Conservation (phyloP, 2,113 vertebrate species). For the Oceanites oceanicus region DNA sequence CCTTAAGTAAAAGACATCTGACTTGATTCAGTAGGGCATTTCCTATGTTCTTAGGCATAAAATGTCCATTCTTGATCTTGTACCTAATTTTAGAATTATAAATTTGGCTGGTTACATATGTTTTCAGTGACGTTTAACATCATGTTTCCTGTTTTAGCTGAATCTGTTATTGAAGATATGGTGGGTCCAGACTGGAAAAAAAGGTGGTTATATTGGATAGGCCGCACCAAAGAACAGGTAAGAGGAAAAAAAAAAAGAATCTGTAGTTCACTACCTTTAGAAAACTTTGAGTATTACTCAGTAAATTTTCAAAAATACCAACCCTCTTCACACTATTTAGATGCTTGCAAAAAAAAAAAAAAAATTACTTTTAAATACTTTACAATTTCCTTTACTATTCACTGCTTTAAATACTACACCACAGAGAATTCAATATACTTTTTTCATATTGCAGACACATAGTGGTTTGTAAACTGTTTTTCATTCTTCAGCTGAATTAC, state of each 20-base stretch:
- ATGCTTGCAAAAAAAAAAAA: neutral
- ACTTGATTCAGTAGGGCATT: neutral
- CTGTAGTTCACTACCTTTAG: neutral
- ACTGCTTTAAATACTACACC: neutral
- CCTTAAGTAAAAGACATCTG: neutral
- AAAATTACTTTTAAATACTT: neutral
- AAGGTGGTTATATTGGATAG: slow-evolving; percentile 91
- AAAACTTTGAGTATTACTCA: neutral
- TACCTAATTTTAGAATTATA: neutral
- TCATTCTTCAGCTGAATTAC: neutral
- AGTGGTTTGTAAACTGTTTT: neutral
- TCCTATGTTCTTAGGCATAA: neutral
- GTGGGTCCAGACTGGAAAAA: slow-evolving; percentile 95
- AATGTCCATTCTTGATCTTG: neutral
- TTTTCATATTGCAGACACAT: neutral
- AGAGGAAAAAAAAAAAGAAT: neutral
- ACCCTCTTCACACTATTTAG: neutral
- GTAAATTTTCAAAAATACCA: neutral
- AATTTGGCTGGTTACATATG: neutral
- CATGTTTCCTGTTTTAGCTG: slow-evolving; percentile 74
- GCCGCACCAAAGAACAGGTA: slow-evolving; percentile 92
- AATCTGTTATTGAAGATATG: slow-evolving; percentile 93
- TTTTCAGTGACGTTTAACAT: neutral
- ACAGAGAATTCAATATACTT: neutral
- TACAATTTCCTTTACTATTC: neutral